These are phyloP conservation scores for Cryptoleucopteryx plumbea DNA, from an alignment of 2,113 vertebrate species.

Conservation along the genomic window DNA sequence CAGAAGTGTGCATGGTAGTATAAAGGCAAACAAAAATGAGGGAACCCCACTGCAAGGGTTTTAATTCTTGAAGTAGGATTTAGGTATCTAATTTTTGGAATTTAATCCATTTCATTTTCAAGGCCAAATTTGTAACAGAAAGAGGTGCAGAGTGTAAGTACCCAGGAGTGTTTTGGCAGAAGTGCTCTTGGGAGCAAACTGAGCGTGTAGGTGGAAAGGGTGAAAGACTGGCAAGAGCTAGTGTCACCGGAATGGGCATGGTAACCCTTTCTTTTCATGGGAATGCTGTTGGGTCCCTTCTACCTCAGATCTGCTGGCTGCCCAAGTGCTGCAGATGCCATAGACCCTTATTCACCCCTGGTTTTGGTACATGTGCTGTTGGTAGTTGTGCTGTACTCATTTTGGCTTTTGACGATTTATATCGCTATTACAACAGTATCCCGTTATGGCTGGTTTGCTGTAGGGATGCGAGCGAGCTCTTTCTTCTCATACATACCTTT, in stretches of 20 bases:
- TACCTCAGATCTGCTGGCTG: background rate
- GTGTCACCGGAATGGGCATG: too few relatives aligned
- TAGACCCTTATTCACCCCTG: background rate
- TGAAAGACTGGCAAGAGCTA: background rate
- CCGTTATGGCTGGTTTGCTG: background rate
- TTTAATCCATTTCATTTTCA: background rate
- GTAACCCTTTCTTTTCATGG: rapidly evolving
- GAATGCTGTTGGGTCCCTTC: background rate
- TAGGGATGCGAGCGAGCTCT: rapidly evolving
- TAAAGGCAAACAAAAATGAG: background rate
- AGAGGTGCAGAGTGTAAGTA: background rate
- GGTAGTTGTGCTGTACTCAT: rapidly evolving
- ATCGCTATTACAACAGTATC: background rate
- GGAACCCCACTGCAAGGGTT: background rate
- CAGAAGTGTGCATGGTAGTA: background rate
- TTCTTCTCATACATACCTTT: background rate
- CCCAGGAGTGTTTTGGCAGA: background rate
- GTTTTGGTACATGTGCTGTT: background rate
- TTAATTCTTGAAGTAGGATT: background rate
- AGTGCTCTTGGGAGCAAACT: background rate
- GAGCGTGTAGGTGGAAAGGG: background rate
- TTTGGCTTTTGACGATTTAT: background rate
- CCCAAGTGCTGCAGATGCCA: background rate
- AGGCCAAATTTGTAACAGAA: background rate
- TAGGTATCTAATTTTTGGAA: background rate